Evolutionary conservation across 2,888 invertebrate species (phyloP), one percentile per base, ranked within the genome.

Genomic region (Caenorhabditis japonica): DNA sequence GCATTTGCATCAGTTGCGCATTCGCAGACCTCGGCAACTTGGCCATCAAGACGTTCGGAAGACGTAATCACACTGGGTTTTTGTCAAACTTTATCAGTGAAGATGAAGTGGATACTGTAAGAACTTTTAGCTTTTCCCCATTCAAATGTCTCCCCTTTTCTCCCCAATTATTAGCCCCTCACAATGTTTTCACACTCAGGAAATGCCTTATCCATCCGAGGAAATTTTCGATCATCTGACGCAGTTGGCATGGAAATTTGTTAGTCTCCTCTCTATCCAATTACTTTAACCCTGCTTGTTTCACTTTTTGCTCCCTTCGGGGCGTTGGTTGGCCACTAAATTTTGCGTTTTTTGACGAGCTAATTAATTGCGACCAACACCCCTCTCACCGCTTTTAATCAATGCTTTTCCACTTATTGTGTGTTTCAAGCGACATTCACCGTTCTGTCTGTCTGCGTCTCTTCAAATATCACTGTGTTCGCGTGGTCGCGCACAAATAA

Each of bases 11-110:
- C 36, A 66, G 66, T 34, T 73, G 72, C 13, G 64, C 55, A 5
- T 41, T 73, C n/a, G 64, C 66, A 7, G 72, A 73, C 13, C 25
- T 66, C 33, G 52, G 59, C 23, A 73, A 73, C 23, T 25, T 73
- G 1, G 41, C 41, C 4, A 53, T 66, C 34, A 41, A 44, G 19
- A 27, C 30, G 0, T 55, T 66, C 39, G 51, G 66, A 13, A 34
- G 27, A 10, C 36, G 43, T 1, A 66, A 66, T 38, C 41, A 25
- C 41, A 66, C 60, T 17, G 49, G 46, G n/a, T 49, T 72, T 30
- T 27, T 55, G 13, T 43, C 60, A 3, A 51, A 44, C 17, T 66
- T 66, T 25, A 55, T 60, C 39, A 34, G 53, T 4, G 60, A 41
- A 3, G 72, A 73, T 49, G 72, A 66, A 27, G 34, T 55, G 21